Evolutionary conservation across 2,888 invertebrate species (phyloP).

Genomic region (Pherbina coryleti): DNA sequence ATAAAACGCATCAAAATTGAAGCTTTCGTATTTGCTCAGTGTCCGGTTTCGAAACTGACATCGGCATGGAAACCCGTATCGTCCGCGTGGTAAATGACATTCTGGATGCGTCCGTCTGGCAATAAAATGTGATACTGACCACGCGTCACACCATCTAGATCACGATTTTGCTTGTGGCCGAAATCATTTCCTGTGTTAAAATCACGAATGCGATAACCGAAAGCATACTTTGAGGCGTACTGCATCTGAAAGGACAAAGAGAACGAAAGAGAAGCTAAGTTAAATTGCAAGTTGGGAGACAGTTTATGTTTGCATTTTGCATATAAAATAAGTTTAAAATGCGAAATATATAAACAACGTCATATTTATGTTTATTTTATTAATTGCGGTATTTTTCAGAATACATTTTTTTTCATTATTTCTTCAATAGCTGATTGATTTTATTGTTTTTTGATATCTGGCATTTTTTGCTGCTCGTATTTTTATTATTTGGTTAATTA

Average conservation of each 20-base stretch:
- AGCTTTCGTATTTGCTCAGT: conserved; percentile 43
- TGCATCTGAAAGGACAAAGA: conserved; percentile 70
- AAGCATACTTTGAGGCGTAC: conserved; percentile 76
- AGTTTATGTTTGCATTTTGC: background rate
- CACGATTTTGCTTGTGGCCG: conserved; percentile 80
- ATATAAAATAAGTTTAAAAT: background rate
- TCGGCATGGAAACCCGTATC: conserved; percentile 83
- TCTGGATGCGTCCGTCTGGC: conserved; percentile 84
- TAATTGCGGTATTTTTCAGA: too few species aligned
- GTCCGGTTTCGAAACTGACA: conserved; percentile 75
- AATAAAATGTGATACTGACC: conserved; percentile 84
- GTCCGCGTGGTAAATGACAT: conserved; percentile 83
- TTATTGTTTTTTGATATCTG: background rate
- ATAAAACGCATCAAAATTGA: background rate
- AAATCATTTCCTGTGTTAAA: conserved; percentile 80
- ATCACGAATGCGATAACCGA: conserved; percentile 81
- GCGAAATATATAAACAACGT: too few species aligned
- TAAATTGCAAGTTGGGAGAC: background rate
- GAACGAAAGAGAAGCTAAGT: background rate
- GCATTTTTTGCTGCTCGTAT: too few species aligned
- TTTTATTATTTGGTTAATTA: background rate
- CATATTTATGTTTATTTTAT: too few species aligned
- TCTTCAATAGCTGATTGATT: conserved; percentile 4
- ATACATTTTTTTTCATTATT: background rate
- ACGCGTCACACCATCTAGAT: conserved; percentile 76